phyloP scores from a whole-genome alignment of 2,797 vertebrate species.

The Amblyopsis hoosieri region DNA sequence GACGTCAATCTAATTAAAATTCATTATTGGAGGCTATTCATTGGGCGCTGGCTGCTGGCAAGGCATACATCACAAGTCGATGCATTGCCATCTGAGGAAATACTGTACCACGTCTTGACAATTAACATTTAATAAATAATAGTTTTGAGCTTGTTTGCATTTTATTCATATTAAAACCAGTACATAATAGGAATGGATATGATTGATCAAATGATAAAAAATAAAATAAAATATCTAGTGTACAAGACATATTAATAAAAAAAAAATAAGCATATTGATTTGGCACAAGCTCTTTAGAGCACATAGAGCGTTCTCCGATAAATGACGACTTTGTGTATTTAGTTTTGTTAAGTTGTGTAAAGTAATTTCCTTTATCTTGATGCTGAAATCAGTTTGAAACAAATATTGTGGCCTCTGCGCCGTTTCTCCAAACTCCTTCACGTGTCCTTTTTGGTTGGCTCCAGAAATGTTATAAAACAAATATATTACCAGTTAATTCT shows the following conservation, averaged over 20 bases:
- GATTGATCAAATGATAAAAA: no score
- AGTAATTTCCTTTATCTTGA: background rate
- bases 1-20: no score
- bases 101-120: background rate
- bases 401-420: no score
- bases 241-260: no score
- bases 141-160: constrained; percentile 1
- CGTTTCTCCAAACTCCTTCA: no score
- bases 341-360: background rate
- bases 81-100: background rate
- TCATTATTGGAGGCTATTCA: no score
- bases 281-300: background rate
- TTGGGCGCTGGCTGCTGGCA: background rate
- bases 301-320: background rate
- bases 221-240: no score
- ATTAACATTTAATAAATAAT: background rate
- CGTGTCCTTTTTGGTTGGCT: no score
- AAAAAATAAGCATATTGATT: no score
- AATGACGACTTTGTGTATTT: constrained; percentile 4
- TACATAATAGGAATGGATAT: background rate
- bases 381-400: no score
- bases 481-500: background rate
- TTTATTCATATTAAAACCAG: background rate
- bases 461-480: background rate
- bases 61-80: background rate